A percentile compares a stretch with the other conserved stretches of the same genome.
These are phyloP conservation scores for Rhagologus leucostigma DNA, from an alignment of 2,113 vertebrate species.

Conservation along the genomic window DNA sequence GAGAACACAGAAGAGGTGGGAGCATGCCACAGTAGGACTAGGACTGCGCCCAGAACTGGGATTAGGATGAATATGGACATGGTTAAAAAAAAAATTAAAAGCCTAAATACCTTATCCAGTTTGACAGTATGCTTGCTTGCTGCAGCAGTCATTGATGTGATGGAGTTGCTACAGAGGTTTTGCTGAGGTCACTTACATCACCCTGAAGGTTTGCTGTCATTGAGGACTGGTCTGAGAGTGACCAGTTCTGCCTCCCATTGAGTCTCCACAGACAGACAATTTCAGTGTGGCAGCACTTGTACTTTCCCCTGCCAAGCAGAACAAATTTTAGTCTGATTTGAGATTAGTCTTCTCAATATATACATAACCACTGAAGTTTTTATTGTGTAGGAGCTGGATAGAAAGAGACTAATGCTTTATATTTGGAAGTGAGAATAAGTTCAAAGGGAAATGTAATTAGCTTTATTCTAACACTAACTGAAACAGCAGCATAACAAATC, in stretches of 20 bases:
- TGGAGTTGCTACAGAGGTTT: not conserved
- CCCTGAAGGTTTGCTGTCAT: not conserved
- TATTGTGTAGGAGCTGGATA: not conserved
- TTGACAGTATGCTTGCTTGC: not conserved
- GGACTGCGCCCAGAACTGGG: not conserved
- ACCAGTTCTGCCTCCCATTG: not conserved
- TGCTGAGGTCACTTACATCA: not conserved
- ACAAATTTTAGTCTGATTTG: not conserved
- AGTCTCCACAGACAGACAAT: not conserved
- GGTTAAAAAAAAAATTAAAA: not conserved
- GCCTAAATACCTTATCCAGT: not conserved
- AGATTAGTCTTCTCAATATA: not conserved
- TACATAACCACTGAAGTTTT: not conserved
- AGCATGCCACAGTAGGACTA: not conserved
- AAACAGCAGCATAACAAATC: not conserved
- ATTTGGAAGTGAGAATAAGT: not conserved
- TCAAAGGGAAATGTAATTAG: not conserved
- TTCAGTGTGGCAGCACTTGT: not conserved
- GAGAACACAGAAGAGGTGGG: not conserved
- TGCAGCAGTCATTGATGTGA: not conserved
- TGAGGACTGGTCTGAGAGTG: not conserved
- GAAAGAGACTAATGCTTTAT: not conserved
- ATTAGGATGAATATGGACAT: not conserved
- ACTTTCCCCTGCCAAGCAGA: not conserved
- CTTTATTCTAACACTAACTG: not conserved